Conservation (phyloP, 2,113 vertebrate genomes). For the Pluvianellus socialis region DNA sequence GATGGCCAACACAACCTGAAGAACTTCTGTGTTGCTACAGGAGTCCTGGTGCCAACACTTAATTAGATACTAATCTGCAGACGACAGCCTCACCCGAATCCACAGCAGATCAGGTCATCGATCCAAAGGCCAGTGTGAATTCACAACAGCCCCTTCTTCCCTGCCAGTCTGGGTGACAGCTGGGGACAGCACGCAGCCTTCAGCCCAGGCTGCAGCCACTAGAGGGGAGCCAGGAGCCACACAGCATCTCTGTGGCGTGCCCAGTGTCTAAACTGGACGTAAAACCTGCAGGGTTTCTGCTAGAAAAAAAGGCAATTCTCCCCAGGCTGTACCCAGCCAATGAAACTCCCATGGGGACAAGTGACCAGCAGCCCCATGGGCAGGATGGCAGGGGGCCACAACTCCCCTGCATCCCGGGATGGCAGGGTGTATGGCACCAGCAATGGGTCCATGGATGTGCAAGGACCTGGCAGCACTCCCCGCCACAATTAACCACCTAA, state of each 20-base stretch:
- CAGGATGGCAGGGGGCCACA: rapidly evolving
- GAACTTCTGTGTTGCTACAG: neutral
- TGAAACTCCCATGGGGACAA: neutral
- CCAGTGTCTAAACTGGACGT: neutral
- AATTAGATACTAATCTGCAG: neutral
- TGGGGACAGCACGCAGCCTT: neutral
- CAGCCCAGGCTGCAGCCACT: neutral
- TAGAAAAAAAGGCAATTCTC: neutral
- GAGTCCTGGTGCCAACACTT: neutral
- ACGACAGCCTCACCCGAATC: neutral
- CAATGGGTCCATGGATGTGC: neutral
- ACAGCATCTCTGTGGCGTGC: rapidly evolving
- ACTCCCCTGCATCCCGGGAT: neutral
- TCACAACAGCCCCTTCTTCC: neutral
- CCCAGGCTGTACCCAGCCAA: neutral
- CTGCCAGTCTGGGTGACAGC: neutral
- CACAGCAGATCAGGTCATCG: neutral
- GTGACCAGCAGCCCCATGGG: too few relatives aligned
- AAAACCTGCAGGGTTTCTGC: neutral
- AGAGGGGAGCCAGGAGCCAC: neutral
- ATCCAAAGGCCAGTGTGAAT: neutral
- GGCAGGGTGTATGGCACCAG: neutral
- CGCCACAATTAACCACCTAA: neutral
- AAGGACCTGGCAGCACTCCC: neutral
- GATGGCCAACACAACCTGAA: neutral